Evolutionary conservation across 2,113 vertebrate species (phyloP).

Genomic region (Uropsilus gracilis): DNA sequence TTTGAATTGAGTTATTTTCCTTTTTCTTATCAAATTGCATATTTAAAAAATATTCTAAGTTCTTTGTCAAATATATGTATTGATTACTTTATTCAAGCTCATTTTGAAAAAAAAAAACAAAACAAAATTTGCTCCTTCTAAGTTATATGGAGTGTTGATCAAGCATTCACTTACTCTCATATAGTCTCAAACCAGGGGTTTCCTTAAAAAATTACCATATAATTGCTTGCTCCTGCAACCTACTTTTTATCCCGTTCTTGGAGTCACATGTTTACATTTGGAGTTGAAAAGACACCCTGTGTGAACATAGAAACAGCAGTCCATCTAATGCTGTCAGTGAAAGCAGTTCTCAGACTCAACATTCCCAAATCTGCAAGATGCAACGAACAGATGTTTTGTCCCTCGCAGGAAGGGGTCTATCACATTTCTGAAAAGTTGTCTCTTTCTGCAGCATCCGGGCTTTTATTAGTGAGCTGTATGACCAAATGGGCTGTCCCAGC

Average conservation of each 20-base stretch:
- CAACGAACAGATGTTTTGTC: slow-evolving; percentile 80
- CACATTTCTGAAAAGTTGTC: slow-evolving; percentile 72
- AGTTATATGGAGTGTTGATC: not conserved
- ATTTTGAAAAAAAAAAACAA: not conserved
- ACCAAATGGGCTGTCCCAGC: slow-evolving; percentile 48
- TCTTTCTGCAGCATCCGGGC: slow-evolving; percentile 63
- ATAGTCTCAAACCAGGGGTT: not conserved
- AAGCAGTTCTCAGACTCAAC: slow-evolving; percentile 12
- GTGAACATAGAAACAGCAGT: slow-evolving; percentile 43
- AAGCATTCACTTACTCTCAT: not conserved
- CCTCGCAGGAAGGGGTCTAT: slow-evolving; percentile 61
- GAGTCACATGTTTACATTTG: slow-evolving; percentile 64
- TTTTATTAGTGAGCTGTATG: slow-evolving; percentile 78
- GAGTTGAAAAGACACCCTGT: slow-evolving; percentile 66
- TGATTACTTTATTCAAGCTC: not conserved
- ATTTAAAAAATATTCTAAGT: not conserved
- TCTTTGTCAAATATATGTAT: not conserved
- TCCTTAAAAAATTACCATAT: not conserved
- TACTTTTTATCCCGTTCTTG: slow-evolving; percentile 29
- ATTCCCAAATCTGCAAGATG: slow-evolving; percentile 64
- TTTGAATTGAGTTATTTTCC: not conserved
- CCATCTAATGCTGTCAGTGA: slow-evolving; percentile 44
- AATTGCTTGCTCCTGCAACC: not conserved
- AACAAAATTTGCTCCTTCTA: not conserved
- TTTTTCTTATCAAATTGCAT: slow-evolving; percentile 1